A percentile compares a stretch with the other conserved stretches of the same genome.
phyloP scores from a whole-genome alignment of 64 coral and sea anemone species.

The Trachythela sp. region DNA sequence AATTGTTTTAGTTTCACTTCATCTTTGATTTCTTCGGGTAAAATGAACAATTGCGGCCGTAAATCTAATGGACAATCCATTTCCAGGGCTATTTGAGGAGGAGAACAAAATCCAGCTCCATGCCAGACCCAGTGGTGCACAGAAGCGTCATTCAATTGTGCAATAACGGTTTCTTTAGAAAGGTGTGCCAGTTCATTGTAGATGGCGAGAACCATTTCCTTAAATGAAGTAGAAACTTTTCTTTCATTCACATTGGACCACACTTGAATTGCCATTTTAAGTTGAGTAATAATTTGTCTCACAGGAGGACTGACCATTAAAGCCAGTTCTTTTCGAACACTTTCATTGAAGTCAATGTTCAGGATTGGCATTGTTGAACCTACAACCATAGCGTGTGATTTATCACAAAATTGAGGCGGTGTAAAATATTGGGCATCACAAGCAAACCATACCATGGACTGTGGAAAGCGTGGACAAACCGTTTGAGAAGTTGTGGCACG shows the following conservation, averaged over 20 bases:
- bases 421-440: background rate
- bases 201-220: background rate
- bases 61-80: background rate
- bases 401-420: background rate
- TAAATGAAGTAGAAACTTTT: background rate
- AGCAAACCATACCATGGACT: background rate
- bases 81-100: background rate
- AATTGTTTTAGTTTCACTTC: background rate
- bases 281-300: background rate
- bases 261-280: background rate
- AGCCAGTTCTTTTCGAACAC: background rate
- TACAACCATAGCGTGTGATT: background rate
- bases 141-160: background rate
- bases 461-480: background rate
- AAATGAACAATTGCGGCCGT: background rate
- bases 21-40: background rate
- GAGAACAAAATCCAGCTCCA: constrained; percentile 69
- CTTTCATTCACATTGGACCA: background rate
- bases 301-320: background rate
- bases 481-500: background rate
- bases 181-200: background rate
- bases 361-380: background rate
- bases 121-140: constrained; percentile 68
- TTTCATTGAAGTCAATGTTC: background rate
- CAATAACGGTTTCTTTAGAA: background rate